phyloP scores from a whole-genome alignment of 2,888 invertebrate genomes.

The Synanthedon tipuliformis region DNA sequence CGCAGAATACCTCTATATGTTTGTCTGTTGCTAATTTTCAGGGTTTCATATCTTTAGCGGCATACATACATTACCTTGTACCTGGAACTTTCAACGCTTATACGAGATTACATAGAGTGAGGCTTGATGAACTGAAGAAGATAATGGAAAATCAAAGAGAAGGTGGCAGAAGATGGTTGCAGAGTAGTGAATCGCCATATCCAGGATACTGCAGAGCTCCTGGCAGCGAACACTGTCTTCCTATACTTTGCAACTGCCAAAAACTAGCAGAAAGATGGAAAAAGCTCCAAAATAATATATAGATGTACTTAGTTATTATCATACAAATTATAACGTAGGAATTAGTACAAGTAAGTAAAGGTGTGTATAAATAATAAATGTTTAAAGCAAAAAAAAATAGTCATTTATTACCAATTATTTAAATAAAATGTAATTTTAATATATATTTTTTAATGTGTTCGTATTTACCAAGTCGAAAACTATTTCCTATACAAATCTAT shows the following conservation, averaged over 20 bases:
- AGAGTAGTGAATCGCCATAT: conserved; percentile 36
- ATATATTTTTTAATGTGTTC: too few species aligned
- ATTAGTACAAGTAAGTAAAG: too few species aligned
- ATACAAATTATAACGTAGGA: too few species aligned
- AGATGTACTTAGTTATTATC: too few species aligned
- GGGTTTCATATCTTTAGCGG: conserved; percentile 12
- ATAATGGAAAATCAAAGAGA: not conserved
- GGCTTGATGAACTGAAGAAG: conserved; percentile 14
- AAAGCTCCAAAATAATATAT: not conserved
- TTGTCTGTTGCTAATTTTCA: not conserved
- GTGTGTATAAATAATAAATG: too few species aligned
- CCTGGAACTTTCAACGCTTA: conserved; percentile 34
- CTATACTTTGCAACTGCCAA: conserved; percentile 42
- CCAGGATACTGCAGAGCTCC: conserved; percentile 56
- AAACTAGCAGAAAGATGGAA: conserved; percentile 32
- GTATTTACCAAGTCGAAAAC: too few species aligned
- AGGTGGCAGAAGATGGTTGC: conserved; percentile 36
- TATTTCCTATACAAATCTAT: too few species aligned
- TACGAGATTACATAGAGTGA: conserved; percentile 7
- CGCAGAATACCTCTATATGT: not conserved
- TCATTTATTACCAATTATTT: too few species aligned
- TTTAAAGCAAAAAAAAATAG: too few species aligned
- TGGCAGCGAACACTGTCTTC: conserved; percentile 30
- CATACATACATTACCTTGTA: conserved; percentile 34
- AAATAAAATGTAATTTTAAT: too few species aligned